These are phyloP conservation scores for Hoplodrina ambigua DNA, from an alignment of 2,888 invertebrate species.

Conservation along the genomic window DNA sequence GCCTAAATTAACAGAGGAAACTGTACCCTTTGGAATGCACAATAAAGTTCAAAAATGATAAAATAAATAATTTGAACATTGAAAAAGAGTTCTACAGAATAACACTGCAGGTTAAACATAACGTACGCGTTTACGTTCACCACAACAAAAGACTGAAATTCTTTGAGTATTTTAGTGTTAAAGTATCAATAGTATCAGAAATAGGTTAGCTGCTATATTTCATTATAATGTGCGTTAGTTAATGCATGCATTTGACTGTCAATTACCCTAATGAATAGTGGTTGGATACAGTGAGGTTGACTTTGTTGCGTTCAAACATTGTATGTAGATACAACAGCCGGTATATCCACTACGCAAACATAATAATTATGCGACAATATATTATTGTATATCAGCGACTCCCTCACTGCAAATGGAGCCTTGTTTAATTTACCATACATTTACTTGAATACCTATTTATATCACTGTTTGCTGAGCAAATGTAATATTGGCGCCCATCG, in stretches of 20 bases:
- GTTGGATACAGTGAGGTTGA: slow-evolving; percentile 71
- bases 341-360: slow-evolving; percentile 61
- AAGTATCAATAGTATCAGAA: slow-evolving; percentile 3
- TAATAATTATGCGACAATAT: slow-evolving; percentile 31
- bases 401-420: slow-evolving; percentile 37
- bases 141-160: neutral
- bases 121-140: neutral
- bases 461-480: slow-evolving; percentile 34
- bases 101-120: neutral
- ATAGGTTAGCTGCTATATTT: slow-evolving; percentile 13
- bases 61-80: too few relatives aligned
- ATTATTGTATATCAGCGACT: slow-evolving; percentile 16
- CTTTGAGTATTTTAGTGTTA: neutral
- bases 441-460: slow-evolving; percentile 32
- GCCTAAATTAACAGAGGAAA: too few relatives aligned
- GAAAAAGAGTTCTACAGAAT: too few relatives aligned
- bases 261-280: slow-evolving; percentile 82
- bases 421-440: slow-evolving; percentile 48
- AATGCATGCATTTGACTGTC: slow-evolving; percentile 73
- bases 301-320: slow-evolving; percentile 76
- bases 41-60: too few relatives aligned
- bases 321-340: slow-evolving; percentile 49
- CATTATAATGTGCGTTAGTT: slow-evolving; percentile 52
- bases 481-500: slow-evolving; percentile 51
- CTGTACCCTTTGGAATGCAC: too few relatives aligned